These are phyloP conservation scores for Epinotia demarniana DNA, from an alignment of 2,888 invertebrate species.

Conservation along the genomic window DNA sequence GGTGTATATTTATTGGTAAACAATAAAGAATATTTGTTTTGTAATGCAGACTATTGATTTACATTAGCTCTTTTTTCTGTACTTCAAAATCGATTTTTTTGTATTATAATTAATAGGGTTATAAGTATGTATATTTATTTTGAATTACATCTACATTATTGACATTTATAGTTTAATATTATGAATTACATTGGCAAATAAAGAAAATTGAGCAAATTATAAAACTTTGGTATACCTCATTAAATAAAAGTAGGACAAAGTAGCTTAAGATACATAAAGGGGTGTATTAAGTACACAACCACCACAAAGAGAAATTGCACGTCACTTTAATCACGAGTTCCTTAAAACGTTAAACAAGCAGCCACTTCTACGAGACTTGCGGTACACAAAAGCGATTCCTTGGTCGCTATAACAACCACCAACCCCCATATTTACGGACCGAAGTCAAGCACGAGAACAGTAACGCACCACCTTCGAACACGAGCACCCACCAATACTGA, in stretches of 20 bases:
- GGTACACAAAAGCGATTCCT: constrained; percentile 77
- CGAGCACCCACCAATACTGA: constrained; percentile 65
- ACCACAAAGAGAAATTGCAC: background rate
- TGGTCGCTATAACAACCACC: constrained; percentile 84
- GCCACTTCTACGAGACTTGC: constrained; percentile 71
- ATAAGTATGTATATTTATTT: too few species aligned
- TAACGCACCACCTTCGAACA: constrained; percentile 82
- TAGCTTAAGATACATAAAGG: background rate
- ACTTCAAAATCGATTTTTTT: too few species aligned
- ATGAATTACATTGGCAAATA: too few species aligned
- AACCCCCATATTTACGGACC: constrained; percentile 83
- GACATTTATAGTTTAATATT: too few species aligned
- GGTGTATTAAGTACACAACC: background rate
- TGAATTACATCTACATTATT: too few species aligned
- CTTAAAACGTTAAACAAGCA: constrained; percentile 42
- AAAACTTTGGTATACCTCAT: too few species aligned
- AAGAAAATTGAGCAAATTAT: too few species aligned
- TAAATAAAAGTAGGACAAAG: background rate
- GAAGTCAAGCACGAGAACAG: constrained; percentile 82
- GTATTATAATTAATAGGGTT: too few species aligned
- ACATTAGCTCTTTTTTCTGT: too few species aligned
- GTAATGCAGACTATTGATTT: too few species aligned
- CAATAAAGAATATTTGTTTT: too few species aligned
- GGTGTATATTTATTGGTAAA: too few species aligned
- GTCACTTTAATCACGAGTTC: constrained; percentile 8